Evolutionary conservation across 2,797 vertebrate species (phyloP).

Genomic region (Falco peregrinus): DNA sequence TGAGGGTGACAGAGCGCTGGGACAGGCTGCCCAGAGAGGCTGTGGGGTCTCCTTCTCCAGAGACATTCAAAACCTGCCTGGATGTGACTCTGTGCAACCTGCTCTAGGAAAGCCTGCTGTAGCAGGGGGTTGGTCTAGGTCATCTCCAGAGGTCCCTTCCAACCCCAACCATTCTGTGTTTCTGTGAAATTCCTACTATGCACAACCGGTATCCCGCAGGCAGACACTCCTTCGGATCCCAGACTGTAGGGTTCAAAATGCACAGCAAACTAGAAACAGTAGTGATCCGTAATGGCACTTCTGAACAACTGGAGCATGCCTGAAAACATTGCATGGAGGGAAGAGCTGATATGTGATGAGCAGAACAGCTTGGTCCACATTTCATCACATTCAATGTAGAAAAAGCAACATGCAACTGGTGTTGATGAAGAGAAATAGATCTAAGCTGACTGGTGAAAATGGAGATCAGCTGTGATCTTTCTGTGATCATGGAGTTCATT

Average conservation of each 20-base stretch:
- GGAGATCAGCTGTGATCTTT: neutral
- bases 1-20: no score
- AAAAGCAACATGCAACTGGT: neutral
- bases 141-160: no score
- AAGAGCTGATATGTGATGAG: neutral
- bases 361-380: neutral
- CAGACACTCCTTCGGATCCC: neutral
- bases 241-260: neutral
- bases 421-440: neutral
- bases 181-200: neutral
- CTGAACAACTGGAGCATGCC: neutral
- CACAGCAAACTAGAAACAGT: neutral
- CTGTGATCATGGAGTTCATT: neutral
- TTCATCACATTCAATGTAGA: neutral
- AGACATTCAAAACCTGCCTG: no score
- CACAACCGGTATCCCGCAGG: rapidly evolving
- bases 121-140: no score
- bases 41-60: no score
- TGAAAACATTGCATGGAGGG: neutral
- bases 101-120: no score
- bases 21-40: no score
- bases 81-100: no score
- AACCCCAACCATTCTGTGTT: no score
- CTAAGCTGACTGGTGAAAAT: neutral
- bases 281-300: neutral